Conservation (phyloP, 2,888 invertebrate genomes). For the Serripes groenlandicus region DNA sequence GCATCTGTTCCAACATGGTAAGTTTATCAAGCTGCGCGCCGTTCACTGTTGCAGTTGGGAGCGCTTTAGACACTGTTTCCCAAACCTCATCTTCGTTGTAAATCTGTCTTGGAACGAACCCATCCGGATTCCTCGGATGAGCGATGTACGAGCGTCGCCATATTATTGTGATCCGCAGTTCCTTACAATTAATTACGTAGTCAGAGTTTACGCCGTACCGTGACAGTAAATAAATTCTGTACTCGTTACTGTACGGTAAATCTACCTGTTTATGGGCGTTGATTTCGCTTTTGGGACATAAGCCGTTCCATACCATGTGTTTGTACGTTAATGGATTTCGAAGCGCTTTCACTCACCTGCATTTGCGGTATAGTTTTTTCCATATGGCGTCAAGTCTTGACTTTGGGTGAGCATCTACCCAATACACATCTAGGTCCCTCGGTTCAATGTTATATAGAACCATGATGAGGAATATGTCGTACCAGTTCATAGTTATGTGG, state of each 20-base stretch:
- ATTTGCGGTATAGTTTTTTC: slow-evolving; percentile 80
- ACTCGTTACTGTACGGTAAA: slow-evolving; percentile 81
- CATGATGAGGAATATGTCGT: slow-evolving; percentile 80
- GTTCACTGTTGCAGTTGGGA: slow-evolving; percentile 71
- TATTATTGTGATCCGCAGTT: slow-evolving; percentile 82
- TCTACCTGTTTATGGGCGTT: slow-evolving; percentile 73
- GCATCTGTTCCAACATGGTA: slow-evolving; percentile 80
- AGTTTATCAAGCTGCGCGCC: slow-evolving; percentile 82
- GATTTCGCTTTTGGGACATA: slow-evolving; percentile 83
- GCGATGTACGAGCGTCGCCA: slow-evolving; percentile 85
- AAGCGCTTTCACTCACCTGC: slow-evolving; percentile 73
- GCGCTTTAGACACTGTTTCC: slow-evolving; percentile 64
- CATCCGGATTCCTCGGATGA: slow-evolving; percentile 84
- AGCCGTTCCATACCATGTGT: slow-evolving; percentile 81
- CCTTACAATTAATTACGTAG: slow-evolving; percentile 75
- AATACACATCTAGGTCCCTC: slow-evolving; percentile 77
- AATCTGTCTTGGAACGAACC: slow-evolving; percentile 82
- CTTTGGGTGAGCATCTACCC: slow-evolving; percentile 82
- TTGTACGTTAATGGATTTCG: slow-evolving; percentile 69
- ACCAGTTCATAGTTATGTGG: slow-evolving; percentile 82
- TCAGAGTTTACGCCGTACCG: slow-evolving; percentile 64
- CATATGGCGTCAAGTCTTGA: slow-evolving; percentile 82
- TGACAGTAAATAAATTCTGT: slow-evolving; percentile 81
- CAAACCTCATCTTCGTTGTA: slow-evolving; percentile 84
- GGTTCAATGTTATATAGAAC: slow-evolving; percentile 73